phyloP scores from a whole-genome alignment of 2,888 invertebrate genomes.

The Bhutanitis thaidina region DNA sequence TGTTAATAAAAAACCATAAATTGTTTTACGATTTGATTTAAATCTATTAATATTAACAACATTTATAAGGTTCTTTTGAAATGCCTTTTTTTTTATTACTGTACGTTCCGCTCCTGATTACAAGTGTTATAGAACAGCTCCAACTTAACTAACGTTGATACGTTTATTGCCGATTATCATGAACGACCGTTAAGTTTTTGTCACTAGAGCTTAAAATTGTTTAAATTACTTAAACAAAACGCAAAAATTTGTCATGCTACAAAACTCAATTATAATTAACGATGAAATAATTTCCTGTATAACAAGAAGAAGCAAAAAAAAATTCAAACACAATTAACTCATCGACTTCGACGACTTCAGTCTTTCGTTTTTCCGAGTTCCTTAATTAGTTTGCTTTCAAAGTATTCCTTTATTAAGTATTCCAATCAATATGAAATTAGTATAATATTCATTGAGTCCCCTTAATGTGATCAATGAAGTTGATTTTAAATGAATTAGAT shows the following conservation, averaged over 20 bases:
- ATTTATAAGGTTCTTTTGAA: no score
- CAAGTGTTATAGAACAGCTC: no score
- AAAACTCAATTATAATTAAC: conserved; percentile 16
- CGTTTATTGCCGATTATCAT: no score
- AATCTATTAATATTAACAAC: no score
- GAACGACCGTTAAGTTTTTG: no score
- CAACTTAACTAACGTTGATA: no score
- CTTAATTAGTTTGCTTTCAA: conserved; percentile 19
- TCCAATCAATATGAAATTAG: conserved; percentile 20
- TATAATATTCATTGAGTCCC: conserved; percentile 13
- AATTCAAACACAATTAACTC: conserved; percentile 19
- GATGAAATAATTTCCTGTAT: conserved; percentile 3
- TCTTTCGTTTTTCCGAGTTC: conserved; percentile 15
- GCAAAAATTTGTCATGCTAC: not conserved
- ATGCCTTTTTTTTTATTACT: no score
- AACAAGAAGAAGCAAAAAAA: conserved; percentile 8
- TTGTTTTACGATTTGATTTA: no score
- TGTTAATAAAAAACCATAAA: no score
- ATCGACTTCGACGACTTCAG: conserved; percentile 2
- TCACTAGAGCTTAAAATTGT: no score
- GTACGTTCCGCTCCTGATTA: no score
- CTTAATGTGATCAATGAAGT: conserved; percentile 14
- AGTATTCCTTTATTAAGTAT: conserved; percentile 19
- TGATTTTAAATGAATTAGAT: conserved; percentile 5
- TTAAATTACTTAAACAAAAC: not conserved